phyloP scores from a whole-genome alignment of 2,888 invertebrate genomes.

The Xanthia icteritia region DNA sequence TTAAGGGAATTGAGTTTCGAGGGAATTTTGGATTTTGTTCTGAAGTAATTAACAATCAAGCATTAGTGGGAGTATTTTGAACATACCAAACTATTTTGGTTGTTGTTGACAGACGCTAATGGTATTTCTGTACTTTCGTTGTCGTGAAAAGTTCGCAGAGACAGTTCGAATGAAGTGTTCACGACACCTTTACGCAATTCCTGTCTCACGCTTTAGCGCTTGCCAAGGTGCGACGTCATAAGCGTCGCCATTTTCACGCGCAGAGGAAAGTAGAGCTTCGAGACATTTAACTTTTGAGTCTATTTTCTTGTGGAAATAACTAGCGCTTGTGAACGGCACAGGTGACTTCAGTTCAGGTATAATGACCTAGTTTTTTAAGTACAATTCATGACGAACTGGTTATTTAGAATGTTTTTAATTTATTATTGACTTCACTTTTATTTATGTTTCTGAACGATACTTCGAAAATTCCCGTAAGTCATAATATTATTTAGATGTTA shows the following conservation, averaged over 20 bases:
- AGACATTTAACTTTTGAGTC: slow-evolving; percentile 77
- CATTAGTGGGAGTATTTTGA: slow-evolving; percentile 72
- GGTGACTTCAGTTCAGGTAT: slow-evolving; percentile 74
- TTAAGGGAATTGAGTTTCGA: slow-evolving; percentile 7
- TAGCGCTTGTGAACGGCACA: slow-evolving; percentile 64
- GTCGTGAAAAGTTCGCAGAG: slow-evolving; percentile 82
- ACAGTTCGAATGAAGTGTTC: slow-evolving; percentile 84
- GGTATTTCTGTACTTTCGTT: slow-evolving; percentile 85
- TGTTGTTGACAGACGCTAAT: slow-evolving; percentile 83
- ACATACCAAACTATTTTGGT: slow-evolving; percentile 76
- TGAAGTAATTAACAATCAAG: slow-evolving; percentile 59
- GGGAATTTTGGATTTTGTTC: slow-evolving; percentile 25
- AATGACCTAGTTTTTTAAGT: slow-evolving; percentile 78
- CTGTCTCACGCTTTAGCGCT: slow-evolving; percentile 85
- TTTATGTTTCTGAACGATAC: slow-evolving; percentile 10
- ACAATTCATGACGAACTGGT: slow-evolving; percentile 27
- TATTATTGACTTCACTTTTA: slow-evolving; percentile 22
- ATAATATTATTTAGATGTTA: slow-evolving; percentile 3
- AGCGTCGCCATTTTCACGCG: slow-evolving; percentile 75
- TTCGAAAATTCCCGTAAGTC: slow-evolving; percentile 1
- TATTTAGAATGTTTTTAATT: slow-evolving; percentile 10
- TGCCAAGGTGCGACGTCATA: slow-evolving; percentile 86
- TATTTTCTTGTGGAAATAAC: slow-evolving; percentile 73
- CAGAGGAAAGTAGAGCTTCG: slow-evolving; percentile 79
- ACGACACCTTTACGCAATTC: slow-evolving; percentile 89